Evolutionary conservation across 2,888 invertebrate species (phyloP).

Genomic region (Chrysomela aeneicollis): DNA sequence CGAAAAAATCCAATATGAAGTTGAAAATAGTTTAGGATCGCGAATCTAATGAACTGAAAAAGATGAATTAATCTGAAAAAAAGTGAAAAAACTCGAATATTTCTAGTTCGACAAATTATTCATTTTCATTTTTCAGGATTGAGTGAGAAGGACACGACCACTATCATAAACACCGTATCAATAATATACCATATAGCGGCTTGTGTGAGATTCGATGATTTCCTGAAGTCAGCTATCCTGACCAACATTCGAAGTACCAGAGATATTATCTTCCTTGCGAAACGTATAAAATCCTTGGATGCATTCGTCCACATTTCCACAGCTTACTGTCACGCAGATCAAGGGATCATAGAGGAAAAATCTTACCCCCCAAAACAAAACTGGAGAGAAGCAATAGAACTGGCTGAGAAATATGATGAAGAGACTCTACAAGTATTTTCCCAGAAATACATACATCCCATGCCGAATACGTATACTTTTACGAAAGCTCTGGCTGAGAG

Average conservation of each 20-base stretch:
- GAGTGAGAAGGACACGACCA: conserved; percentile 62
- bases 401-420: conserved; percentile 65
- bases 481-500: conserved; percentile 89
- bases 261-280: conserved; percentile 69
- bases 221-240: conserved; percentile 70
- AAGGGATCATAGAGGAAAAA: conserved; percentile 72
- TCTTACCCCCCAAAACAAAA: conserved; percentile 75
- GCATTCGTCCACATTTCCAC: conserved; percentile 85
- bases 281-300: conserved; percentile 63
- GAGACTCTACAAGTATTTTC: conserved; percentile 66
- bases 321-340: conserved; percentile 84
- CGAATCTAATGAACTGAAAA: too few relatives aligned
- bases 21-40: too few relatives aligned
- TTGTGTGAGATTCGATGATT: conserved; percentile 85
- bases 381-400: conserved; percentile 72
- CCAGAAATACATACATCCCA: conserved; percentile 67
- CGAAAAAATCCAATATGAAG: too few relatives aligned
- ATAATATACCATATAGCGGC: conserved; percentile 84
- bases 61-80: too few relatives aligned
- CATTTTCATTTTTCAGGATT: conserved; percentile 59
- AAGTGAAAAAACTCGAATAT: too few relatives aligned
- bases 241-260: conserved; percentile 74
- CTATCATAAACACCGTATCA: conserved; percentile 68
- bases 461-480: conserved; percentile 92
- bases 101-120: too few relatives aligned